Base-by-base conservation (phyloP, 2,888 invertebrate species). In the Carcina quercana region DNA sequence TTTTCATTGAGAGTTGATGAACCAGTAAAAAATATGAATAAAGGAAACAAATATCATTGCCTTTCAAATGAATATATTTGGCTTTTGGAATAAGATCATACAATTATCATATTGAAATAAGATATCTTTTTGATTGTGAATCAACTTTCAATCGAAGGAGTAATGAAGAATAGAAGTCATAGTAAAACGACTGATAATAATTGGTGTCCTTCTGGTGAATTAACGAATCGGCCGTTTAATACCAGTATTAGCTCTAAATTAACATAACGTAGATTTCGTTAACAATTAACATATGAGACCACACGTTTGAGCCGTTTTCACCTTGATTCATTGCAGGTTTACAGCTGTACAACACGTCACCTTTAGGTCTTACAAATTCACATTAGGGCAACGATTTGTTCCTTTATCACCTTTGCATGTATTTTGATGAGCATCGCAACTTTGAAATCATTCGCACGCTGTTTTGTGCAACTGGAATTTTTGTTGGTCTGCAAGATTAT, bases 251-350 rank as follows among this genome's bases (percentile, higher is more conserved):
- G 64, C 67, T 69, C 69, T 49, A 69, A 69, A 75, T 82, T 80
- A 82, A 80, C 79, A 73, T 51, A 50, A 54, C 47, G 71, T 79
- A 79, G 74, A 55, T 51, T 63, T 72, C 61, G 67, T 68, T 75
- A 73, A 75, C 59, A 74, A 79, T 82, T 83, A 83, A 83, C 82
- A 63, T n/a, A n/a, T 55, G 83, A 83, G 83, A 83, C 83, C 83
- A 83, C 82, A 83, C 64, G 65, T 73, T 65, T 64, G 62, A 65
- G 68, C 64, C 71, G 71, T 74, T 54, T 72, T 66, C 64, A 66
- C 62, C 51, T 59, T 54, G 52, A 65, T 69, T 71, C 62, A 62
- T 76, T 79, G 45, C 79, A 79, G 79, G 69, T 75, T 15, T 60
- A 50, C 64, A 62, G 72, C 58, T 64, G 65, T n/a, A 20, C 10